Percentiles rank a stretch among this genome's conserved stretches.
These are phyloP conservation scores for Dascillus cervinus DNA, from an alignment of 2,888 invertebrate species.

Conservation along the genomic window DNA sequence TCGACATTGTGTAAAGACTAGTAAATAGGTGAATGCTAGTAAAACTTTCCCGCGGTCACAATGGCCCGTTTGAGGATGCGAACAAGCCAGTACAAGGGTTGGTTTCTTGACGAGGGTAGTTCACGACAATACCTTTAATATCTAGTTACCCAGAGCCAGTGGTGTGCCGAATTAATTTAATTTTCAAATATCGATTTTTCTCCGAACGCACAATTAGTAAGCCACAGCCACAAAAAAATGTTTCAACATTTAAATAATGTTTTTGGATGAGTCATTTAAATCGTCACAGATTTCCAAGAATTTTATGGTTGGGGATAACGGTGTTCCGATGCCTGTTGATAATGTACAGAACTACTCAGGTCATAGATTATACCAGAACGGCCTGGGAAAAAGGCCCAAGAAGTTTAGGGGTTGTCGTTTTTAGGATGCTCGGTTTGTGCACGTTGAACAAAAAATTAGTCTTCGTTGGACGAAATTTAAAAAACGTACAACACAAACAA, in stretches of 20 bases:
- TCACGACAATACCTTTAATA: conserved; percentile 18
- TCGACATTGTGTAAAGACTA: too few relatives aligned
- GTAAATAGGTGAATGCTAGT: too few relatives aligned
- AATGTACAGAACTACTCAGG: conserved; percentile 12
- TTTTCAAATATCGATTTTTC: background rate
- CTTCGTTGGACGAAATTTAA: too few relatives aligned
- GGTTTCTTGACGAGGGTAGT: conserved; percentile 20
- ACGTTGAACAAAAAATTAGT: too few relatives aligned
- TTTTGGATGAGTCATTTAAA: too few relatives aligned
- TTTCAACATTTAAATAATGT: too few relatives aligned
- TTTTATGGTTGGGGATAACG: too few relatives aligned
- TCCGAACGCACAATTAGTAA: too few relatives aligned
- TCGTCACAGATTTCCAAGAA: too few relatives aligned
- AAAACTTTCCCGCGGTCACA: conserved; percentile 22
- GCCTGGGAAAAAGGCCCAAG: conserved; percentile 17
- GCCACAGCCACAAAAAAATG: too few relatives aligned
- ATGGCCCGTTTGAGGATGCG: conserved; percentile 23
- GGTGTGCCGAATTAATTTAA: conserved; percentile 10
- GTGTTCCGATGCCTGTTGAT: background rate
- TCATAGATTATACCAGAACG: conserved; percentile 17
- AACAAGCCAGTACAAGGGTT: conserved; percentile 19
- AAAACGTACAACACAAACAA: conserved; percentile 8
- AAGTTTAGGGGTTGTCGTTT: conserved; percentile 12
- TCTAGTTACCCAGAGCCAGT: conserved; percentile 16
- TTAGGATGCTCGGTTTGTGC: conserved; percentile 6